phyloP scores from a whole-genome alignment of 2,113 vertebrate genomes.

The Rutilus rutilus region DNA sequence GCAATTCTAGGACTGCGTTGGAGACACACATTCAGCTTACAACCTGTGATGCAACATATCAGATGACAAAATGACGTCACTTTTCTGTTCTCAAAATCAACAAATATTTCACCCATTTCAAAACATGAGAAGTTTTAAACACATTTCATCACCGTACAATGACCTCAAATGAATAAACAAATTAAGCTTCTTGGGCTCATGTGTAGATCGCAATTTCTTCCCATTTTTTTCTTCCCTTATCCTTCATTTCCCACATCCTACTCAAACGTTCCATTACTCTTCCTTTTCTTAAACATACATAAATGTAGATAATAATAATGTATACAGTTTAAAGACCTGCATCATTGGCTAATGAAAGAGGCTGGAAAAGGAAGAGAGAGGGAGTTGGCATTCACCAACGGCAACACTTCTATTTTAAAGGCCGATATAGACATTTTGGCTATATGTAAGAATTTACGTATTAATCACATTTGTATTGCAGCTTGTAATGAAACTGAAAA shows the following conservation, averaged over 20 bases:
- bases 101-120: neutral
- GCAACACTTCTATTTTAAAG: no score
- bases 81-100: neutral
- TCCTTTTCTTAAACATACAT: neutral
- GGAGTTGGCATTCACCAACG: no score
- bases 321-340: neutral
- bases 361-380: neutral
- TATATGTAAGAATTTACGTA: no score
- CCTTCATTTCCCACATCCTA: neutral
- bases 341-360: neutral
- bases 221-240: no score
- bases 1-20: constrained; percentile 31
- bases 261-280: neutral
- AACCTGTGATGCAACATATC: constrained; percentile 50
- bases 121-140: neutral
- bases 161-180: neutral
- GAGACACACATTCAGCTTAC: constrained; percentile 36
- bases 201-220: neutral
- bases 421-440: no score
- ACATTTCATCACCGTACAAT: neutral
- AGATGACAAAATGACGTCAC: neutral
- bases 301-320: neutral
- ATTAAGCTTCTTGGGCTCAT: neutral
- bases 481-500: no score
- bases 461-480: no score